These are phyloP conservation scores for Larimichthys crocea DNA, from an alignment of 2,113 vertebrate genomes.

Conservation along the genomic window DNA sequence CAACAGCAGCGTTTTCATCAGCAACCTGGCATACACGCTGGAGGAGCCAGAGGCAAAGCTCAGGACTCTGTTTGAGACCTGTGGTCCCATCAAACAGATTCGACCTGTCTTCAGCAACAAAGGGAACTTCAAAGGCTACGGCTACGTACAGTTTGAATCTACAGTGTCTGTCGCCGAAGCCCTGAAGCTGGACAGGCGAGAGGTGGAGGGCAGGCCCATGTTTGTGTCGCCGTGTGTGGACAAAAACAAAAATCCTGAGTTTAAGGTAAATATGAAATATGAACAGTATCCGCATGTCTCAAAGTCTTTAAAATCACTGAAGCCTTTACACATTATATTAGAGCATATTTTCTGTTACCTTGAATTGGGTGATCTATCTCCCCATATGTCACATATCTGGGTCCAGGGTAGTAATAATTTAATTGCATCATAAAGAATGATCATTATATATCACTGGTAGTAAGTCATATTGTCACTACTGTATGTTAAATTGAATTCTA, in stretches of 20 bases:
- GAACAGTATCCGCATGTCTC: background rate
- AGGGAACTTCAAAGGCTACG: slow-evolving; percentile 92
- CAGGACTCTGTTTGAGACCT: slow-evolving; percentile 87
- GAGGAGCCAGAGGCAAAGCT: slow-evolving; percentile 88
- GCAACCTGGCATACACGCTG: slow-evolving; percentile 93
- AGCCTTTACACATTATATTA: too few relatives aligned
- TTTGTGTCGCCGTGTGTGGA: slow-evolving; percentile 97
- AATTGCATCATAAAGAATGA: background rate
- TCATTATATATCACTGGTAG: background rate
- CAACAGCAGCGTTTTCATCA: slow-evolving; percentile 91
- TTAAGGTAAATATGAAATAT: slow-evolving; percentile 86
- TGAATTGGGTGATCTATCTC: background rate
- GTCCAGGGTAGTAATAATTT: background rate
- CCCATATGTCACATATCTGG: background rate
- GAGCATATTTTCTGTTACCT: background rate
- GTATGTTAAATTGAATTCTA: background rate
- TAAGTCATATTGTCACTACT: background rate
- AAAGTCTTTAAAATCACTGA: background rate
- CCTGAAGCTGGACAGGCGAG: slow-evolving; percentile 88
- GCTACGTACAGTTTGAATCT: slow-evolving; percentile 92
- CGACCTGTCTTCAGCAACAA: slow-evolving; percentile 88
- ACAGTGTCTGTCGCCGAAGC: slow-evolving; percentile 85
- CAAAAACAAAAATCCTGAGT: slow-evolving; percentile 96
- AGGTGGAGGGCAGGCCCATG: slow-evolving; percentile 92
- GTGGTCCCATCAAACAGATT: slow-evolving; percentile 88